Conservation (phyloP, 2,113 vertebrate species). For the Pedetes capensis region DNA sequence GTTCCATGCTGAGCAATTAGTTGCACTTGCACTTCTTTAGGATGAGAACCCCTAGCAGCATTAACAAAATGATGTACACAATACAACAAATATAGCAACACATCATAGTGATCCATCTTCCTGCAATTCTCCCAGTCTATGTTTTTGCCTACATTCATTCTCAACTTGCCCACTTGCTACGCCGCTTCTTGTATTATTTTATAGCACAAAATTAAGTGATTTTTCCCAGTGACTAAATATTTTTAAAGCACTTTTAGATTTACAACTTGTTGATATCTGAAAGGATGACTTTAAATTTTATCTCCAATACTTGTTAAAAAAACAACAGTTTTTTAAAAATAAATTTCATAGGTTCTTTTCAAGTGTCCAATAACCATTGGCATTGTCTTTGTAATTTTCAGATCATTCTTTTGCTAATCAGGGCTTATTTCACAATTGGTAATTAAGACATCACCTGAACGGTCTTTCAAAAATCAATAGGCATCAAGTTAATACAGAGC, state of each 20-base stretch:
- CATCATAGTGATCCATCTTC: not conserved
- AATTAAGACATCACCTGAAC: constrained; percentile 77
- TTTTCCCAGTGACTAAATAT: constrained; percentile 65
- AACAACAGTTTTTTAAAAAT: constrained; percentile 48
- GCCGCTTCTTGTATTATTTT: not conserved
- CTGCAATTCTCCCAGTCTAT: not conserved
- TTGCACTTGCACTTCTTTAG: constrained; percentile 34
- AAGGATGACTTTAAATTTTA: constrained; percentile 70
- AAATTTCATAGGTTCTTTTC: constrained; percentile 68
- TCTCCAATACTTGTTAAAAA: constrained; percentile 76
- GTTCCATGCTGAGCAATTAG: constrained; percentile 48
- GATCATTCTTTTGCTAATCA: constrained; percentile 78
- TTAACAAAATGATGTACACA: constrained; percentile 54
- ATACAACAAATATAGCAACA: not conserved
- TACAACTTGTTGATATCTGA: constrained; percentile 74
- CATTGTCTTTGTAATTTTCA: constrained; percentile 77
- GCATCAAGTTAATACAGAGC: constrained; percentile 57
- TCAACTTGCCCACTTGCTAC: not conserved
- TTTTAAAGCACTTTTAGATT: constrained; percentile 76
- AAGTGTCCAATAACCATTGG: constrained; percentile 69
- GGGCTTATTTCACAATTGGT: constrained; percentile 79
- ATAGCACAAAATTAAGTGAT: not conserved
- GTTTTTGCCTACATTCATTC: not conserved
- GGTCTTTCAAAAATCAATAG: constrained; percentile 77
- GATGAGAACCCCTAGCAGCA: constrained; percentile 46